Evolutionary conservation across 2,888 invertebrate species (phyloP).

Genomic region (Drosophila lacicola): DNA sequence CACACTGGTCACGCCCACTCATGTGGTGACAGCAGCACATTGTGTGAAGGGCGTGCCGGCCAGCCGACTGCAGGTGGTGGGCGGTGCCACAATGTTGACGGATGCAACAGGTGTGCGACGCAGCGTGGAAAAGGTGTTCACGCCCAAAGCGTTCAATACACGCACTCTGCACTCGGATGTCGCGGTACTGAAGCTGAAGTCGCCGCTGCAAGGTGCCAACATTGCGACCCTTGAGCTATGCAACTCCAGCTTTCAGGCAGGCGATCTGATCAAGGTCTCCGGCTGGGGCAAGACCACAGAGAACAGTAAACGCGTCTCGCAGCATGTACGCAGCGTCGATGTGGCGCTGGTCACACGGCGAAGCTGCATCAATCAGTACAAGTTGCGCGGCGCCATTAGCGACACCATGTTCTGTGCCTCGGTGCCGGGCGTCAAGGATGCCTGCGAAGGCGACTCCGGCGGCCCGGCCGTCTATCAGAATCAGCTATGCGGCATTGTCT

Average conservation of each 20-base stretch:
- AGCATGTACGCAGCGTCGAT: slow-evolving; percentile 70
- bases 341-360: slow-evolving; percentile 65
- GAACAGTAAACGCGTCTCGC: slow-evolving; percentile 52
- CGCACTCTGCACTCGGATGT: slow-evolving; percentile 72
- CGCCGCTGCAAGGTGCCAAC: slow-evolving; percentile 63
- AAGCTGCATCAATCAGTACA: slow-evolving; percentile 65
- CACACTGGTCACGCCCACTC: slow-evolving; percentile 66
- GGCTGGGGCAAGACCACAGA: slow-evolving; percentile 80
- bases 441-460: slow-evolving; percentile 83
- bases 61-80: slow-evolving; percentile 63
- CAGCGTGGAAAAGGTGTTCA: slow-evolving; percentile 55
- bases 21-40: slow-evolving; percentile 83
- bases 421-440: slow-evolving; percentile 69
- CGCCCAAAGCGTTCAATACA: slow-evolving; percentile 65
- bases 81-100: slow-evolving; percentile 67
- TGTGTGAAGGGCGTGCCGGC: slow-evolving; percentile 70
- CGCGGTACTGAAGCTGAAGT: slow-evolving; percentile 73
- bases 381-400: slow-evolving; percentile 52
- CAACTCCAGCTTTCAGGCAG: slow-evolving; percentile 50
- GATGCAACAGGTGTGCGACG: slow-evolving; percentile 59
- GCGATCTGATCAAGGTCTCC: slow-evolving; percentile 69
- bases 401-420: slow-evolving; percentile 82
- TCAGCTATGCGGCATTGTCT: slow-evolving; percentile 89
- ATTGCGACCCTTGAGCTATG: slow-evolving; percentile 74
- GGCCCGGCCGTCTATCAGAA: slow-evolving; percentile 80